Base-by-base conservation (phyloP, 2,888 invertebrate species). In the Drosophila cognata region DNA sequence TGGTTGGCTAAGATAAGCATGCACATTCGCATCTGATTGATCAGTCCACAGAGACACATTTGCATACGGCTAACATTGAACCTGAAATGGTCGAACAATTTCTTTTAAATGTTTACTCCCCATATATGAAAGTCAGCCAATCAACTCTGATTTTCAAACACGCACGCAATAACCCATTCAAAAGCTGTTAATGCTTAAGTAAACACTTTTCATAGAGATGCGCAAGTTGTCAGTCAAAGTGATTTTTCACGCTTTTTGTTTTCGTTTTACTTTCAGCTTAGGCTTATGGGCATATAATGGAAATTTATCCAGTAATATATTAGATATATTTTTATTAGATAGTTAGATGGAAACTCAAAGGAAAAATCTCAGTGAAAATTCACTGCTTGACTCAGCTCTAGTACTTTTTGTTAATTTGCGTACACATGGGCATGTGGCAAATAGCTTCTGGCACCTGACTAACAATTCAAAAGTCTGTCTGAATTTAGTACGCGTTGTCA, bases 161-260 rank as follows among this genome's bases (percentile, higher is more conserved):
- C 81, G 71, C 84, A 66, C 52, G 6, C 67, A 53, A 71, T 84
- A 67, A 70, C 64, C 74, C 67, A 74, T 71, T 66, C 59, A 71
- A 65, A 48, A 60, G 18, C 28, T 56, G 58, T 52, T 31, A 36
- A 35, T 28, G 55, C n/a, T 36, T 29, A 29, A 25, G 56, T 53
- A 46, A 41, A 33, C 28, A 36, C 6, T 25, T 28, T 8, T 38
- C 25, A 11, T 28, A 72, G 78, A 48, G 65, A 52, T 71, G 75
- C 41, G 16, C 10, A 4, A 16, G 10, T 33, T 33, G 31, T 43
- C 41, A 36, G 56, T 28, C 4, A 46, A 25, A 8, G 25, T 46
- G 25, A 46, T 25, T 25, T 16, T 46, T 25, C 25, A 58, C 31
- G 2, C 35, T 57, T 29, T 57, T 43, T 52, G 11, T 4, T 31